Base-by-base conservation (phyloP, 2,888 invertebrate species). In the Elysia crispata region DNA sequence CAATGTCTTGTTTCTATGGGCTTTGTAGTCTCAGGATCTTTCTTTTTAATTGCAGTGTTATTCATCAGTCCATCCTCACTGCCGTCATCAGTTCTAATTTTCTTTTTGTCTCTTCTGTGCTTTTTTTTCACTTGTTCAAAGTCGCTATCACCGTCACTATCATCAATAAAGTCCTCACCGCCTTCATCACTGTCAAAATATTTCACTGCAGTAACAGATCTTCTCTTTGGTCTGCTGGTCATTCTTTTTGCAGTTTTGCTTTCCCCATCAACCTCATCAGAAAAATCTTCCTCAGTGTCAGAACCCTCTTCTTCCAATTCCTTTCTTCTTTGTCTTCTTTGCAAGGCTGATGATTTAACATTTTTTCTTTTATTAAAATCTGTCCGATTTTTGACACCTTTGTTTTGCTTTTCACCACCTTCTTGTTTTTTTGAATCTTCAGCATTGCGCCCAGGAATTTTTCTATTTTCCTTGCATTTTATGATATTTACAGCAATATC, bases 141-240 rank as follows among this genome's bases (percentile, higher is more conserved):
- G 13, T 75, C 75, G 33, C 62, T 23, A 15, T 41, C 75, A 54
- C 15, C 70, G 60, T 60, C 25, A 60, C 60, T 25, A 60, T 25
- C 25, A 60, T 20, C 60, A 23, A 23, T 60, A 18, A 23, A 8
- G 6, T 60, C 6, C 25, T 30, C 13, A 66, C 50, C 31, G 66
- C 54, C 69, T 23, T 54, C 41, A 69, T 70, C 70, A 70, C 49
- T 41, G 20, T 70, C 70, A 70, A n/a, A 30, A 70, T 70, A 30
- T 20, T 70, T 30, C 18, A 25, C 30, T 25, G 18, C 23, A 66
- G 23, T 13, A 13, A 23, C 60, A 60, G 60, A 30, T 6, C n/a
- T 50, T 76, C 50, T 18, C 76, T 49, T 20, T 76, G 25, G 28
- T 50, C 50, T 49, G 41, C 13, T 49, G 30, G 49, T 64, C 75